Conservation (phyloP, 2,797 vertebrate species). For the Momotus momota region DNA sequence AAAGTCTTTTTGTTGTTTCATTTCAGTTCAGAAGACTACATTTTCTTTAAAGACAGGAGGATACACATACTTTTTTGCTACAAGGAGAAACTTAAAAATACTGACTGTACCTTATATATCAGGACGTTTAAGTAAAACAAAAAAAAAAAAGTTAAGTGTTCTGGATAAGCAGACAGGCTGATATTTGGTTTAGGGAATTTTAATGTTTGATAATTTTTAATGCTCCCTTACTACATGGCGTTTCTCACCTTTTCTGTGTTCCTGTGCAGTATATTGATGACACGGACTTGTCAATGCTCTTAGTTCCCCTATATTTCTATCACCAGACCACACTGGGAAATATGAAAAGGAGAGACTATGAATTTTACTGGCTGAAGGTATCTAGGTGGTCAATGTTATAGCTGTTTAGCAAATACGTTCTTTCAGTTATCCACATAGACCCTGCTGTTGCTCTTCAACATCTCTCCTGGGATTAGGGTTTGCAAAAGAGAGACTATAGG, state of each 20-base stretch:
- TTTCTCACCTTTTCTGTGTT: not conserved
- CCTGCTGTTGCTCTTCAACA: not conserved
- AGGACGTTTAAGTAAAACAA: not conserved
- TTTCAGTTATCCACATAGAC: not conserved
- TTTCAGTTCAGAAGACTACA: not conserved
- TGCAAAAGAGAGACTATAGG: not conserved
- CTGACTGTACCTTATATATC: not conserved
- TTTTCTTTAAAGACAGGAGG: not conserved
- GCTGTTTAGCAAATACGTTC: not conserved
- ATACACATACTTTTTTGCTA: not conserved
- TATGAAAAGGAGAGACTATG: not conserved
- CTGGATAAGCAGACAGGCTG: not conserved
- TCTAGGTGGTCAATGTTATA: not conserved
- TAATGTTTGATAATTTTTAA: not conserved
- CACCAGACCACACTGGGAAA: not conserved
- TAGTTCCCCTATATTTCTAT: not conserved
- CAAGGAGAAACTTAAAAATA: not conserved
- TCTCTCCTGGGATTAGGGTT: not conserved
- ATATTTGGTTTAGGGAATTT: not conserved
- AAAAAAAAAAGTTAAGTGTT: not conserved
- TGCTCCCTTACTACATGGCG: not conserved
- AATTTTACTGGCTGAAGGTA: not conserved
- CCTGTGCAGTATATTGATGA: not conserved
- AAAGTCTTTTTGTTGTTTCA: not conserved
- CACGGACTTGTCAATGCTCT: not conserved